Evolutionary conservation across 2,797 vertebrate species (phyloP), one percentile per base, ranked within the genome.

Genomic region (Phyllotis vaccarum): DNA sequence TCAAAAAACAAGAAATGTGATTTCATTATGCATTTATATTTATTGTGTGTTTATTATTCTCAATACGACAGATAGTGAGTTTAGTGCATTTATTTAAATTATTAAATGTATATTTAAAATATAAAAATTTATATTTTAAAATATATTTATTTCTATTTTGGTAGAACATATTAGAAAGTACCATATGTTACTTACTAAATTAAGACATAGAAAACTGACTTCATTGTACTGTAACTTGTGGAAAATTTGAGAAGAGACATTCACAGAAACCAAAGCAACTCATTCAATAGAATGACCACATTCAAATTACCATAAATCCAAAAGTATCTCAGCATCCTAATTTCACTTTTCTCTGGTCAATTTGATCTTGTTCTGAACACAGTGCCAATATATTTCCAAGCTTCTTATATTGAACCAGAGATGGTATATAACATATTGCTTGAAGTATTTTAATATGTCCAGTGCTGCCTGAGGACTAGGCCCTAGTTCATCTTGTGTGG

Each of bases 1-100:
- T 94, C 62, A 81, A 62, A 83, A 94, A n/a, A 40, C 17, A 43
- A 37, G 72, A 76, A 52, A 14, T 89, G 14, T 89, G 9, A 66
- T 78, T 93, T 76, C 16, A 72, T 72, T 78, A 54, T 72, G 8
- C 49, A 86, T 21, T 54, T 66, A 11, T 85, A 85, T 9, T n/a
- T 10, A 56, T 24, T 64, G 21, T 24, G 7, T 29, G 7, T 37
- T 19, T 64, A 76, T 56, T 89, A 81, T 34, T 91, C 5, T 52
- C 8, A 43, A 0, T 68, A 19, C 87, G 4, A 76, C 37, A 66
- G 0, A 83, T 7, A 64, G 3, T 46, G 17, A 6, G 3, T 16
- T 34, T 46, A 46, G 58, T 46, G 9, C 64, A 83, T 22, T 64
- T 46, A 46, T 21, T 70, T 64, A n/a, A 62, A 60, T 64, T 7